These are phyloP conservation scores for Vulpes lagopus DNA, from an alignment of 2,113 vertebrate species.

Conservation along the genomic window DNA sequence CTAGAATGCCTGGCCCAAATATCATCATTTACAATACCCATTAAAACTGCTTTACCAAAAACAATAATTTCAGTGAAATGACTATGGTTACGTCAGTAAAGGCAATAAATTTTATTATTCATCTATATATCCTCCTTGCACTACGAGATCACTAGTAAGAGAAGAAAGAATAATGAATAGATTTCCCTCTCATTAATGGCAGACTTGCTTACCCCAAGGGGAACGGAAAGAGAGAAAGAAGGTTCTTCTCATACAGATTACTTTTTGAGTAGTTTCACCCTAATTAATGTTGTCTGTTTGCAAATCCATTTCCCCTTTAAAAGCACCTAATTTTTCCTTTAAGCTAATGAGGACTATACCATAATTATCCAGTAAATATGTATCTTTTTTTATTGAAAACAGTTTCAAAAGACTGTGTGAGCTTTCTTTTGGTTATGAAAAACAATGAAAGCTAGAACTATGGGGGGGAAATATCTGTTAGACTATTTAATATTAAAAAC, in stretches of 20 bases:
- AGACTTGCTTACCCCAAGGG: background rate
- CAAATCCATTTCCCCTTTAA: conserved; percentile 28
- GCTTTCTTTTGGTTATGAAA: conserved; percentile 50
- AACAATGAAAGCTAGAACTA: conserved; percentile 50
- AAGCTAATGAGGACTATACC: background rate
- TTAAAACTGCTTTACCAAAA: conserved; percentile 27
- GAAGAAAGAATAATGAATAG: conserved; percentile 10
- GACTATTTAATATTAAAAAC: conserved; percentile 52
- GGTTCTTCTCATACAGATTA: background rate
- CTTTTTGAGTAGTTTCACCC: conserved; percentile 35
- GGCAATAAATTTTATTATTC: conserved; percentile 29
- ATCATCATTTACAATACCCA: conserved; percentile 27
- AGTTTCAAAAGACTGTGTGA: conserved; percentile 13
- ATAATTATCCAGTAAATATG: background rate
- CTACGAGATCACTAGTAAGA: background rate
- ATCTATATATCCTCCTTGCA: background rate
- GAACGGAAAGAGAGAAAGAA: background rate
- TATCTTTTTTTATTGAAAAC: background rate
- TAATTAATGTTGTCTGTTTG: conserved; percentile 29
- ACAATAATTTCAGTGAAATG: conserved; percentile 1
- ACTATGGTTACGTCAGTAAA: conserved; percentile 1
- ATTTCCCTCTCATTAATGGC: conserved; percentile 21
- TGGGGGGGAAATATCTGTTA: background rate
- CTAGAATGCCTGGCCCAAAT: conserved; percentile 19
- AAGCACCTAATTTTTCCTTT: conserved; percentile 5